These are phyloP conservation scores for Acanthiza pusilla DNA, from an alignment of 2,797 vertebrate genomes.

Conservation along the genomic window DNA sequence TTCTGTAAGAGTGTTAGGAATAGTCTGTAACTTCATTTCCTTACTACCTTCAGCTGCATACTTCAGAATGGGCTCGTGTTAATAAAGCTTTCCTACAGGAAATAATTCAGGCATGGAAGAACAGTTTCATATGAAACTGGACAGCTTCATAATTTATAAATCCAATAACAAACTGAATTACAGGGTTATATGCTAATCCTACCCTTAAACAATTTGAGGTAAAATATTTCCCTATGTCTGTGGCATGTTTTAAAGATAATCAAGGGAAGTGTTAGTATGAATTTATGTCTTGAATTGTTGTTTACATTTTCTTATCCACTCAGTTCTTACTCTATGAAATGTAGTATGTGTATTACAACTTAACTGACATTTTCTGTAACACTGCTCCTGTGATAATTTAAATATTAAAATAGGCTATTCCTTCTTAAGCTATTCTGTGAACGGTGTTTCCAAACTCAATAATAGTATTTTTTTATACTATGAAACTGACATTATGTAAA, in stretches of 20 bases:
- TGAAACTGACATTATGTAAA: background rate
- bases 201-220: background rate
- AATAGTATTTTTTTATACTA: background rate
- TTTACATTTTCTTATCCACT: background rate
- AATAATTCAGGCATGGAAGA: background rate
- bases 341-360: background rate
- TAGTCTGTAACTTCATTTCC: background rate
- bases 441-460: background rate
- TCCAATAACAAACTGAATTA: background rate
- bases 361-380: background rate
- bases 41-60: background rate
- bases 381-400: background rate
- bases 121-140: background rate
- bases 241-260: background rate
- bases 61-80: background rate
- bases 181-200: background rate
- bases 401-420: background rate
- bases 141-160: background rate
- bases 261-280: background rate
- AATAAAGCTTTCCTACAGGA: background rate
- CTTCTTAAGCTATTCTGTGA: background rate
- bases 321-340: background rate
- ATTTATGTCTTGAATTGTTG: background rate
- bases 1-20: background rate
- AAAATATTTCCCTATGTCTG: background rate